Evolutionary conservation across 2,797 vertebrate genomes (phyloP).

Genomic region (Monodelphis domestica): DNA sequence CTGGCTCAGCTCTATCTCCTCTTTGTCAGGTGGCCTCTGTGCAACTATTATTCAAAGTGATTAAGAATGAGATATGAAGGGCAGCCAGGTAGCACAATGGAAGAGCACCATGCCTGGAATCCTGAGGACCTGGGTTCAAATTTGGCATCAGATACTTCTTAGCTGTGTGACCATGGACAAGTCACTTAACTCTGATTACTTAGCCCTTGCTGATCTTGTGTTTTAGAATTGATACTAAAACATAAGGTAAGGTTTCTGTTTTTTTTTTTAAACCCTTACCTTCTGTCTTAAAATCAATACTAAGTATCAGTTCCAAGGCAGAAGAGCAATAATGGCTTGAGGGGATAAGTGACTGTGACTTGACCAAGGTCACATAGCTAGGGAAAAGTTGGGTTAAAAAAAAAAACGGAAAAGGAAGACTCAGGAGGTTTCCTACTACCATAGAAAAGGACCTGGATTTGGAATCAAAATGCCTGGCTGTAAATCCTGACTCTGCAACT

Average conservation of each 20-base stretch:
- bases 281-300: too few species aligned
- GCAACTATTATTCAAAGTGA: neutral
- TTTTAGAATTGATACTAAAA: too few species aligned
- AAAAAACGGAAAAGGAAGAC: constrained; percentile 65
- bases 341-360: constrained; percentile 56
- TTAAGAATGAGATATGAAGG: neutral
- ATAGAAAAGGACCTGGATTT: constrained; percentile 54
- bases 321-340: too few species aligned
- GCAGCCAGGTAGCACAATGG: neutral
- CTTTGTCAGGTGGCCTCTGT: constrained; percentile 1
- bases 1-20: neutral
- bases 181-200: neutral
- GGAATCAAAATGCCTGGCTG: constrained; percentile 22
- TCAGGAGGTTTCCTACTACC: neutral
- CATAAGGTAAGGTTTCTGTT: too few species aligned
- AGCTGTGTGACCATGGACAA: neutral
- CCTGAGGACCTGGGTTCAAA: neutral
- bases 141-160: neutral
- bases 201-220: too few species aligned
- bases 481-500: constrained; percentile 14
- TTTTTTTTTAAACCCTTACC: too few species aligned
- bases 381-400: constrained; percentile 68
- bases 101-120: neutral
- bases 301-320: too few species aligned
- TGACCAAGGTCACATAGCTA: constrained; percentile 46